Evolutionary conservation across 2,113 vertebrate genomes (phyloP), one percentile per base, ranked within the genome.

Genomic region (Leptodactylus fuscus): DNA sequence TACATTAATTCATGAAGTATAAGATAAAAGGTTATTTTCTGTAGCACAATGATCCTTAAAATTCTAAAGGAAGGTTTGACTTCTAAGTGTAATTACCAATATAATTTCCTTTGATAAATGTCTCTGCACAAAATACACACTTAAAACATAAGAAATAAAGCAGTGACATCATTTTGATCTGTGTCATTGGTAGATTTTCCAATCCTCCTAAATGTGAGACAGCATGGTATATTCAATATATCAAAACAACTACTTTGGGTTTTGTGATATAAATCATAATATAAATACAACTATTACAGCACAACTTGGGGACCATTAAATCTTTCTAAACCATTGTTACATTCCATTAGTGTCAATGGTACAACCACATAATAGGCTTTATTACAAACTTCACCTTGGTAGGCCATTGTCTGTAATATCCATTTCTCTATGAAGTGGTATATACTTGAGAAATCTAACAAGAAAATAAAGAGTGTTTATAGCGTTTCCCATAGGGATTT

Each of bases 251-350:
- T 95, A 96, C 97, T 96, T 97, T 98, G 96, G 95, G 95, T 96
- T 97, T 96, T 96, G 96, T 97, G 96, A 97, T 98, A 98, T 95
- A 95, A 96, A 96, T 95, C 95, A 97, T 96, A 95, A 96, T 97
- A 98, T 97, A 97, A 98, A 97, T 96, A 97, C 96, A 95, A 95
- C 96, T 96, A 97, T 98, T 98, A 97, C 96, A 97, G 97, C 95
- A 96, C 96, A 96, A 97, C 97, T 96, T 97, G 97, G 97, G 96
- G 98, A 95, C 97, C 96, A 98, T 99, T 98, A 99, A 98, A 99
- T 98, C 96, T 98, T 97, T 99, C 95, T 97, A 97, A 98, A 98
- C 97, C 96, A 94, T 96, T 98, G 97, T 97, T 98, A 98, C 97
- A 98, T 98, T 97, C 98, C 96, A 99, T 99, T 99, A 98, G 96